These are phyloP conservation scores for silkworm (Bombyx mori) DNA, from an alignment of 1,140 invertebrate species.

Conservation along the genomic window DNA sequence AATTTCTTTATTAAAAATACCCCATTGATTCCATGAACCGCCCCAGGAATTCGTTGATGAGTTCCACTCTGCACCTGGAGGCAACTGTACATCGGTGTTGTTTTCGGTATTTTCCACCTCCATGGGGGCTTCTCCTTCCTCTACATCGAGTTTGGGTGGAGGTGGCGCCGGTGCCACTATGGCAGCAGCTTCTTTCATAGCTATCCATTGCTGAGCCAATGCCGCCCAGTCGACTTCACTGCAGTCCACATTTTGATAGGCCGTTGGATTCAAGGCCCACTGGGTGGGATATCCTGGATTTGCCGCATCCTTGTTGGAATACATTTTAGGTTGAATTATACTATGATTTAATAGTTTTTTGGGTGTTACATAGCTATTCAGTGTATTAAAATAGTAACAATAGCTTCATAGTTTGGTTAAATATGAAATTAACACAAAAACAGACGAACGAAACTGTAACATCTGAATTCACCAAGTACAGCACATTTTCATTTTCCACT, in stretches of 20 bases:
- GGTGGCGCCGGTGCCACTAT: constrained; percentile 65
- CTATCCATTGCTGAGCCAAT: constrained; percentile 97
- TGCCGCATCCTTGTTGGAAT: constrained; percentile 63
- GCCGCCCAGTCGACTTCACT: constrained; percentile 94
- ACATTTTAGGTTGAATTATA: constrained; percentile 34
- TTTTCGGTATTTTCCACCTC: constrained; percentile 78
- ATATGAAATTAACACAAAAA: too few species aligned
- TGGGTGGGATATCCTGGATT: constrained; percentile 78
- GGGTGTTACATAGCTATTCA: too few species aligned
- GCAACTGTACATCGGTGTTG: constrained; percentile 41
- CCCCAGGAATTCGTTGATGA: constrained; percentile 66
- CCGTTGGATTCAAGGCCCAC: constrained; percentile 81
- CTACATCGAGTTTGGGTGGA: constrained; percentile 67
- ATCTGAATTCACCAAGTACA: too few species aligned
- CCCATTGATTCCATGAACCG: constrained; percentile 76
- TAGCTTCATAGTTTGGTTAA: too few species aligned
- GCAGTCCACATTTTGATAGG: constrained; percentile 75
- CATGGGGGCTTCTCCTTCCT: constrained; percentile 88
- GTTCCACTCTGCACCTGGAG: constrained; percentile 46
- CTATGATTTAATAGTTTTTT: too few species aligned
- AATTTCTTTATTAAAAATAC: constrained; percentile 21
- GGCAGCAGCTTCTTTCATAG: constrained; percentile 86
- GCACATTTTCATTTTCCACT: too few species aligned
- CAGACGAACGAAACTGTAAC: too few species aligned
- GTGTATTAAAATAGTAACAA: too few species aligned